These are phyloP conservation scores for Bruchidius siliquastri DNA, from an alignment of 2,888 invertebrate species.

Conservation along the genomic window DNA sequence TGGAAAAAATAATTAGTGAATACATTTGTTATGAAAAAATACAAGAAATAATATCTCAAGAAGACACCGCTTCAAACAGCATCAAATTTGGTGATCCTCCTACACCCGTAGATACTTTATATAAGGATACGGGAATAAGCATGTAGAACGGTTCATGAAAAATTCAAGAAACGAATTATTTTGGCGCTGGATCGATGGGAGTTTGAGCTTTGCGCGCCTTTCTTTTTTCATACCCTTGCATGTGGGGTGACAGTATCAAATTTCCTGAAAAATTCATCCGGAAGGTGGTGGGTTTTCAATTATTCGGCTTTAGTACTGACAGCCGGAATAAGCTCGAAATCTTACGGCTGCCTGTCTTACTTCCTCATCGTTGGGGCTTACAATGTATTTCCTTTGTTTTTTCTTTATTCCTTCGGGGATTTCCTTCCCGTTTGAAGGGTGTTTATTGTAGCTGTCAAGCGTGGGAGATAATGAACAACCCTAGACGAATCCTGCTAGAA, in stretches of 20 bases:
- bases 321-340: constrained; percentile 8
- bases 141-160: neutral
- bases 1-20: too few relatives aligned
- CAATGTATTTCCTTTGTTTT: constrained; percentile 11
- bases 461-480: neutral
- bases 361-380: constrained; percentile 10
- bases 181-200: neutral
- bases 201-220: neutral
- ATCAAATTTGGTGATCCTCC: too few relatives aligned
- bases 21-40: too few relatives aligned
- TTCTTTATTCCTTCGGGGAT: neutral
- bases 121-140: neutral
- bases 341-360: constrained; percentile 18
- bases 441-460: neutral
- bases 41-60: too few relatives aligned
- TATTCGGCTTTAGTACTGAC: constrained; percentile 19
- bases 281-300: constrained; percentile 17
- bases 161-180: neutral
- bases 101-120: neutral
- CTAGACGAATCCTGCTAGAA: too few relatives aligned
- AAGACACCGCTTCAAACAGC: too few relatives aligned
- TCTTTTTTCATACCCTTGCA: neutral
- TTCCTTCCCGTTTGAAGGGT: neutral
- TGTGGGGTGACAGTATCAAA: constrained; percentile 15
- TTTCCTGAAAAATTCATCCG: constrained; percentile 12